A percentile compares a stretch with the other conserved stretches of the same genome.
These are phyloP conservation scores for Engraulis encrasicolus DNA, from an alignment of 2,113 vertebrate species.

Conservation along the genomic window DNA sequence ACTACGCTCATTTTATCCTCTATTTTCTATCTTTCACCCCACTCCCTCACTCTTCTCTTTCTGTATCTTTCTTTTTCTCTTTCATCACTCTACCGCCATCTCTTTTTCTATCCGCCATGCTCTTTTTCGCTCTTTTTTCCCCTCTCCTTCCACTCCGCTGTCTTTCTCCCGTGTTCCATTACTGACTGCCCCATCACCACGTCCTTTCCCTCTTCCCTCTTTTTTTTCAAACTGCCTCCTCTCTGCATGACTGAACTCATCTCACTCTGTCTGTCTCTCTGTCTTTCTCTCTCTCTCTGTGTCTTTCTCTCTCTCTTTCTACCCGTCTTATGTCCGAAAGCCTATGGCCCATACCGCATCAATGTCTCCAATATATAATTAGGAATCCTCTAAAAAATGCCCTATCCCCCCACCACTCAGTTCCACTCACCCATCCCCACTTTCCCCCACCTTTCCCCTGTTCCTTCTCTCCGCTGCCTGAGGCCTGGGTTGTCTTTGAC, in stretches of 20 bases:
- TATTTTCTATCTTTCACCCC: no score
- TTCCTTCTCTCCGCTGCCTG: neutral
- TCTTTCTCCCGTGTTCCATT: conserved; percentile 49
- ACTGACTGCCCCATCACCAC: conserved; percentile 48
- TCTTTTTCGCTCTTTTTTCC: no score
- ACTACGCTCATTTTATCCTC: no score
- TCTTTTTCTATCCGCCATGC: no score
- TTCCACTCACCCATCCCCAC: conserved; percentile 24
- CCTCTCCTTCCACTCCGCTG: conserved; percentile 32
- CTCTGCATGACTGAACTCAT: conserved; percentile 34
- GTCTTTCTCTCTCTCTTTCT: neutral
- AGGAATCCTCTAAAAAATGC: conserved; percentile 1
- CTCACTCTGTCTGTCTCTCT: conserved; percentile 18
- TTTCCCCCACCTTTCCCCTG: neutral
- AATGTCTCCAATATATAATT: conserved; percentile 20
- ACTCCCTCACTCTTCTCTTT: no score
- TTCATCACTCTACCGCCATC: no score
- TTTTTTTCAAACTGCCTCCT: neutral
- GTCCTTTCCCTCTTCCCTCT: conserved; percentile 45
- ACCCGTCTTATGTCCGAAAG: neutral
- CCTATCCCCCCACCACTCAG: neutral
- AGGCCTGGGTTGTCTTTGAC: neutral
- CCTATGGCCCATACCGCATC: conserved; percentile 8
- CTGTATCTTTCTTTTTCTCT: neutral
- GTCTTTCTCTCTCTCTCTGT: neutral